Percentiles rank a stretch among this genome's conserved stretches.
phyloP scores from a whole-genome alignment of 2,888 invertebrate species.

The Bugula neritina region DNA sequence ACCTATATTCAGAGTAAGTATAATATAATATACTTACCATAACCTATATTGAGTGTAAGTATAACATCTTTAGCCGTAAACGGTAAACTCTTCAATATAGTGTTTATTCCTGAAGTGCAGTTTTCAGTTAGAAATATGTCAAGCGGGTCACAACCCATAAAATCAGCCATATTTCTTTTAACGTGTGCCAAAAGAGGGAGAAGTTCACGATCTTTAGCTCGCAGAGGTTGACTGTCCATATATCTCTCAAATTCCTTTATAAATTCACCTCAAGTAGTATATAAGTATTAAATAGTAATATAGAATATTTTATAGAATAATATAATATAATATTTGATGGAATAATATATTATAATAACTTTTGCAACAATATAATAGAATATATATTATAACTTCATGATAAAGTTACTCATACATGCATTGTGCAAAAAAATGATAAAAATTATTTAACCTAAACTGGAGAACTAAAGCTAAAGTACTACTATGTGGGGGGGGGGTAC shows the following conservation, averaged over 20 bases:
- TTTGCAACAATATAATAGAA: too few relatives aligned
- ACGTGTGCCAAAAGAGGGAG: slow-evolving; percentile 45
- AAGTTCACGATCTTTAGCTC: slow-evolving; percentile 47
- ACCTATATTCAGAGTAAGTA: too few relatives aligned
- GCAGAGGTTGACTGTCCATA: slow-evolving; percentile 45
- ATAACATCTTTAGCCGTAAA: slow-evolving; percentile 37
- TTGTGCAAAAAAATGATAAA: too few relatives aligned
- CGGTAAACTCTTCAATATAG: slow-evolving; percentile 34
- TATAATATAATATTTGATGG: background rate
- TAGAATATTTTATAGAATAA: background rate
- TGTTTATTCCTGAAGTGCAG: slow-evolving; percentile 45
- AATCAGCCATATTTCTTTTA: slow-evolving; percentile 43
- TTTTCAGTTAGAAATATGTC: slow-evolving; percentile 45
- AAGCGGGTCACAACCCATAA: slow-evolving; percentile 42
- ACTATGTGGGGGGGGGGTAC: too few relatives aligned
- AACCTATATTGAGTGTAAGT: slow-evolving; percentile 39
- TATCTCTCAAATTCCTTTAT: slow-evolving; percentile 31
- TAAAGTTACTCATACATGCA: too few relatives aligned
- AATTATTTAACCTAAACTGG: too few relatives aligned
- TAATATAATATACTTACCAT: slow-evolving; percentile 40
- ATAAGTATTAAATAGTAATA: background rate
- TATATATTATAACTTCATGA: too few relatives aligned
- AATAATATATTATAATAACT: background rate
- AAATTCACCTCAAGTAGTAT: background rate
- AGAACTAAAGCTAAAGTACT: too few relatives aligned